phyloP scores from a whole-genome alignment of 2,113 vertebrate genomes.

The Crocuta crocuta region DNA sequence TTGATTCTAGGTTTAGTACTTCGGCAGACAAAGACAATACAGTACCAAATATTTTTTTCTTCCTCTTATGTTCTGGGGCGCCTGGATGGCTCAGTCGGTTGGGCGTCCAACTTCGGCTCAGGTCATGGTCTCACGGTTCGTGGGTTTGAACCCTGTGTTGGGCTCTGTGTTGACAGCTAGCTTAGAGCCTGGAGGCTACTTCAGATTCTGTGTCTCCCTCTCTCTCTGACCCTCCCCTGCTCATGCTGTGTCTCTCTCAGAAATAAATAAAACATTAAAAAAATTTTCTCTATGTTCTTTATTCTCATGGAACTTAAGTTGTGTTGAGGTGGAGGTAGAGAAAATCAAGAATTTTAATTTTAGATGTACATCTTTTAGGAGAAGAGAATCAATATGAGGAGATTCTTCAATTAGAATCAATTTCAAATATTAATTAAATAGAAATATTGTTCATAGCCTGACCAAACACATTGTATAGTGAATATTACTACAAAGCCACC shows the following conservation, averaged over 20 bases:
- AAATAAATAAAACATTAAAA: no score
- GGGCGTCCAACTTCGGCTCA: no score
- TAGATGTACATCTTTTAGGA: neutral
- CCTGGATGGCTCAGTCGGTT: no score
- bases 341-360: neutral
- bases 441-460: neutral
- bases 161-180: no score
- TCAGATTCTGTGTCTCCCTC: no score
- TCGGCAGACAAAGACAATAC: neutral
- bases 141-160: no score
- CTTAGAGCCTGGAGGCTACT: no score
- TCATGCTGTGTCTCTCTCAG: no score
- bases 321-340: neutral
- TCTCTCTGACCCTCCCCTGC: no score
- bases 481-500: neutral
- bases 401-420: neutral
- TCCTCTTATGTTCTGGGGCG: no score
- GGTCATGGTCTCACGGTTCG: no score
- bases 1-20: constrained; percentile 44
- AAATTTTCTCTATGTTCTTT: neutral
- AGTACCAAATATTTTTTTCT: neutral
- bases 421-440: neutral
- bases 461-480: neutral
- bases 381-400: neutral
- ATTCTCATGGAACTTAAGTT: neutral